Conservation (phyloP, 1,140 invertebrate genomes). For the Episyrphus balteatus region DNA sequence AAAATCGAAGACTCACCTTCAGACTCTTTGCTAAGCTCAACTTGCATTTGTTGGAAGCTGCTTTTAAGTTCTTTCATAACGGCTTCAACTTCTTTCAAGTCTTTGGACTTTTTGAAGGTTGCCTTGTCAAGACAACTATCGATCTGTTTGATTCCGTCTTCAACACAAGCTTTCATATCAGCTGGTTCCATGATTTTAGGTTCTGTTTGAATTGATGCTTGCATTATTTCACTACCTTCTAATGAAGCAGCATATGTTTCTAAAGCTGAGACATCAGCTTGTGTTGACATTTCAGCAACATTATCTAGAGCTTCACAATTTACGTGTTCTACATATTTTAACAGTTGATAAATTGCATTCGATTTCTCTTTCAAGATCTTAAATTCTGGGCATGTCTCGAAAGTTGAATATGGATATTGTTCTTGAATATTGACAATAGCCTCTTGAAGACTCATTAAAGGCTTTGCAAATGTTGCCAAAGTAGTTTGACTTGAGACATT, state of each 20-base stretch:
- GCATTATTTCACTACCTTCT: constrained; percentile 25
- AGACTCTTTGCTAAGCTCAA: constrained; percentile 10
- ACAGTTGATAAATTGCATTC: constrained; percentile 5
- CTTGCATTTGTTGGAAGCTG: constrained; percentile 22
- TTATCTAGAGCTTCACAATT: constrained; percentile 21
- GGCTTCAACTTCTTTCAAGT: constrained; percentile 17
- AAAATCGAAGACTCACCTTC: constrained; percentile 19
- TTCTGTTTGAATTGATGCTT: constrained; percentile 2
- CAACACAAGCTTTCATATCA: constrained; percentile 25
- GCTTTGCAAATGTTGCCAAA: constrained; percentile 27
- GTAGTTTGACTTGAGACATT: constrained; percentile 1
- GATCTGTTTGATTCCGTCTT: constrained; percentile 27
- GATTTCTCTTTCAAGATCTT: constrained; percentile 3
- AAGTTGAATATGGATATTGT: constrained; percentile 10
- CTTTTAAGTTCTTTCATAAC: constrained; percentile 25
- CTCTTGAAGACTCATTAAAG: constrained; percentile 25
- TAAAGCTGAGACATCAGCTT: constrained; percentile 25
- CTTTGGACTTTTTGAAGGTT: constrained; percentile 9
- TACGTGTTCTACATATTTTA: constrained; percentile 23
- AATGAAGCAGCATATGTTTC: constrained; percentile 37
- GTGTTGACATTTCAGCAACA: constrained; percentile 20
- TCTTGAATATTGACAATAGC: constrained; percentile 24
- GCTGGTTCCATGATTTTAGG: constrained; percentile 12
- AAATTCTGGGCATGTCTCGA: constrained; percentile 4
- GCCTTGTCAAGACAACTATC: constrained; percentile 21